Base-by-base conservation (phyloP, 2,888 invertebrate species). In the Acleris cristana region DNA sequence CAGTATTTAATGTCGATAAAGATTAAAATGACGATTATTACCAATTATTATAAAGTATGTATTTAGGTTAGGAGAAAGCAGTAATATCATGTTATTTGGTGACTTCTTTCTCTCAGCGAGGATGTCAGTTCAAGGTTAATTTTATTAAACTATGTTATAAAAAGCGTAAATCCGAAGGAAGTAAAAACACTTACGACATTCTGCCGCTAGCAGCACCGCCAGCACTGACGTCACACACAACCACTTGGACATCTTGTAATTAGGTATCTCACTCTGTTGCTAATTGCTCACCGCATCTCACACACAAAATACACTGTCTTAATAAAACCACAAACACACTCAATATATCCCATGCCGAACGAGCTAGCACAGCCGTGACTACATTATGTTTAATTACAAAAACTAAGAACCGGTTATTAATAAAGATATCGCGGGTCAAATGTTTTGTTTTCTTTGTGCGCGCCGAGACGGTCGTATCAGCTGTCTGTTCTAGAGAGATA, bases 201-300 rank as follows among this genome's bases (percentile, higher is more conserved):
- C 64, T 48, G 69, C 69, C 21, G 58, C 67, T 51, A 52, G 64
- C 55, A 62, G 61, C 59, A 71, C 57, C 55, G 62, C 30, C 30
- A 71, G 23, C 57, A 65, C 60, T 44, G 65, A 62, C 64, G 70
- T 71, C 69, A 73, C 73, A 69, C 54, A 65, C 48, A 77, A 66
- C 69, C 72, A 75, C 72, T 71, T 66, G 54, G 64, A 65, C 78
- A 77, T 75, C 48, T 64, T 75, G 56, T 21, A 70, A 56, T 60
- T 64, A n/a, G n/a, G n/a, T n/a, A 54, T 73, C 72, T 72, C 72
- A 67, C 72, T 70, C 71, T 69, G 69, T 64, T 51, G 71, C 71
- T 62, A 65, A 66, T 70, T 71, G 71, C 69, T 68, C 74, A 34
- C 70, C 73, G 73, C 76, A 75, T 78, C 73, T 72, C 74, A 72